Evolutionary conservation across 2,888 invertebrate species (phyloP).

Genomic region (Acrobeloides nanus): DNA sequence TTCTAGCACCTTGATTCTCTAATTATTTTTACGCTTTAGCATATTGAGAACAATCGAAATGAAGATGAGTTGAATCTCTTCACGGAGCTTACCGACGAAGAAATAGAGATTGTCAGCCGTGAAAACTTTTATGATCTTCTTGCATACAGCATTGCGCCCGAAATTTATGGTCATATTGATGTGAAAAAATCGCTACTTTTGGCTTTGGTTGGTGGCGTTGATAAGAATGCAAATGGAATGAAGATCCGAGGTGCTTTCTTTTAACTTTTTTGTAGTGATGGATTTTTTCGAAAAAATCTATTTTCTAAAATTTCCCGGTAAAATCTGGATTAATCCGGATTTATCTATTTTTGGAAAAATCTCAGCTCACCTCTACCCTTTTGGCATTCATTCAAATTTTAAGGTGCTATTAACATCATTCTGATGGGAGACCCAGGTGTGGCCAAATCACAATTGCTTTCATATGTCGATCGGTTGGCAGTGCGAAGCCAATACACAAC

Average conservation of each 20-base stretch:
- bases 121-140: constrained; percentile 86
- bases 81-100: constrained; percentile 71
- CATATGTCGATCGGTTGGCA: constrained; percentile 86
- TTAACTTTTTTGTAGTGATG: constrained; percentile 1
- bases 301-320: background rate
- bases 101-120: constrained; percentile 60
- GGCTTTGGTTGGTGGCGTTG: constrained; percentile 72
- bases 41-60: constrained; percentile 73
- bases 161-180: constrained; percentile 95
- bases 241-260: constrained; percentile 70
- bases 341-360: background rate
- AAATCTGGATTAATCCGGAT: background rate
- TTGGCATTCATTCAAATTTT: too few relatives aligned
- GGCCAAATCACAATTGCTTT: constrained; percentile 91
- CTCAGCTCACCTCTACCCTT: too few relatives aligned
- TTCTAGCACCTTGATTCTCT: too few relatives aligned
- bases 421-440: constrained; percentile 99
- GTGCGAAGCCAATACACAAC: constrained; percentile 66
- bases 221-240: constrained; percentile 87
- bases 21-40: constrained; percentile 57
- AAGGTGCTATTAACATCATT: constrained; percentile 85
- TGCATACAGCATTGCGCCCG: constrained; percentile 87
- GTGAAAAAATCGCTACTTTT: constrained; percentile 91
- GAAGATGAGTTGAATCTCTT: constrained; percentile 67
- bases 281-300: background rate